These are phyloP conservation scores for Colletes latitarsis DNA, from an alignment of 1,140 invertebrate genomes.

Conservation along the genomic window DNA sequence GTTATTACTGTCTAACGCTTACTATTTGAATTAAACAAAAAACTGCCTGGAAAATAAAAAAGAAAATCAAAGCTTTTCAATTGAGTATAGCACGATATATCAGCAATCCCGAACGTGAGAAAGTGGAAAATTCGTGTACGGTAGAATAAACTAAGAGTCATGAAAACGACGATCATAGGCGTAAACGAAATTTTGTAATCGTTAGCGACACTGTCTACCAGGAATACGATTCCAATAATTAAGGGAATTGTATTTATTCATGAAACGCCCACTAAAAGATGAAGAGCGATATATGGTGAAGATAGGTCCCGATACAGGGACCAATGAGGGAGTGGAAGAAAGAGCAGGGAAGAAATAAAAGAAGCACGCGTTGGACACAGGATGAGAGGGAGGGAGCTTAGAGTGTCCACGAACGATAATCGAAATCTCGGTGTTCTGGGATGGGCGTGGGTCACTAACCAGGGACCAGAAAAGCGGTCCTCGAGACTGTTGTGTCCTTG, in stretches of 20 bases:
- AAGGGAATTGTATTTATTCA: conserved; percentile 40
- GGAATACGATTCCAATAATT: conserved; percentile 5
- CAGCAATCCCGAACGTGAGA: no score
- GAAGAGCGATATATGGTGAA: conserved; percentile 5
- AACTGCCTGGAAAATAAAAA: no score
- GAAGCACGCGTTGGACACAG: not conserved
- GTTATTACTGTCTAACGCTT: no score
- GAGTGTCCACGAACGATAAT: conserved; percentile 35
- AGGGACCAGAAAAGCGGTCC: conserved; percentile 54
- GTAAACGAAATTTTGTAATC: not conserved
- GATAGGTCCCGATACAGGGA: not conserved
- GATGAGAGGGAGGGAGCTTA: conserved; percentile 1
- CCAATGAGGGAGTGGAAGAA: not conserved
- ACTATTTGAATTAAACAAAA: no score
- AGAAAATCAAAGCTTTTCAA: no score
- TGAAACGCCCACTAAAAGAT: conserved; percentile 22
- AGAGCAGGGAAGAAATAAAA: not conserved
- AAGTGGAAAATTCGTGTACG: no score
- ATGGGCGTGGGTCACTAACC: conserved; percentile 63
- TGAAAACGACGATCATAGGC: no score
- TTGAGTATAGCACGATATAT: no score
- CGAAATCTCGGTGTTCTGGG: conserved; percentile 49
- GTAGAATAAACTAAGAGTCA: no score
- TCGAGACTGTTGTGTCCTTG: conserved; percentile 62
- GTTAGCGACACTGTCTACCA: not conserved